A percentile compares a stretch with the other conserved stretches of the same genome.
Conservation (phyloP, 2,113 vertebrate genomes). For the Scophthalmus maximus region DNA sequence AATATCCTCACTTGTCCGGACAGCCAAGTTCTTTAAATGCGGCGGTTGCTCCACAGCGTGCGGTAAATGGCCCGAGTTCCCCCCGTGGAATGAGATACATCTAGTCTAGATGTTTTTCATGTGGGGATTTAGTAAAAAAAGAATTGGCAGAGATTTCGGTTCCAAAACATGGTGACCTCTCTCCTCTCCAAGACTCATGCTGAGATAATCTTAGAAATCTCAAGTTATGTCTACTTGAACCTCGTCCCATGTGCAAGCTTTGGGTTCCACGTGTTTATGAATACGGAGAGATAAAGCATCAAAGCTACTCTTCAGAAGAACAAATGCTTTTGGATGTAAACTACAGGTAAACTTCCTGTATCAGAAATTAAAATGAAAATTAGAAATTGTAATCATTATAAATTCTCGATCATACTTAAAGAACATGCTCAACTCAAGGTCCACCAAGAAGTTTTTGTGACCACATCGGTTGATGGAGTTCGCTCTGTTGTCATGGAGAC, state of each 20-base stretch:
- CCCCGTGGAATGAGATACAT: conserved; percentile 57
- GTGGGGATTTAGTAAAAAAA: conserved; percentile 52
- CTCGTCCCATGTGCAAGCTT: conserved; percentile 3
- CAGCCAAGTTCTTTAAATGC: conserved; percentile 63
- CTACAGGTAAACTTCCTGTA: background rate
- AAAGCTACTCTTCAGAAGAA: background rate
- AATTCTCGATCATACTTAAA: background rate
- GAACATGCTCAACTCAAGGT: background rate
- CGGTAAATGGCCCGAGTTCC: conserved; percentile 55
- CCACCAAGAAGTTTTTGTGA: background rate
- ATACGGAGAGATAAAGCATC: background rate
- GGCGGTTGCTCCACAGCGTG: conserved; percentile 55
- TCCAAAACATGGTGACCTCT: conserved; percentile 40
- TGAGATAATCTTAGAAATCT: conserved; percentile 51
- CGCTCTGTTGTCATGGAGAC: background rate
- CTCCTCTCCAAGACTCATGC: conserved; percentile 46
- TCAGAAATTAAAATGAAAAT: background rate
- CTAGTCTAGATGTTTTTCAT: conserved; percentile 63
- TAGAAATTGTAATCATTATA: no score
- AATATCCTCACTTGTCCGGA: conserved; percentile 51
- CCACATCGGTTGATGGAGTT: background rate
- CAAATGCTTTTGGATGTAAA: background rate
- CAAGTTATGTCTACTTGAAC: conserved; percentile 32
- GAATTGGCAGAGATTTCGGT: conserved; percentile 63
- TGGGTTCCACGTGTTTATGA: background rate